These are phyloP conservation scores for Dasypus novemcinctus DNA, from an alignment of 2,113 vertebrate genomes.

Conservation along the genomic window DNA sequence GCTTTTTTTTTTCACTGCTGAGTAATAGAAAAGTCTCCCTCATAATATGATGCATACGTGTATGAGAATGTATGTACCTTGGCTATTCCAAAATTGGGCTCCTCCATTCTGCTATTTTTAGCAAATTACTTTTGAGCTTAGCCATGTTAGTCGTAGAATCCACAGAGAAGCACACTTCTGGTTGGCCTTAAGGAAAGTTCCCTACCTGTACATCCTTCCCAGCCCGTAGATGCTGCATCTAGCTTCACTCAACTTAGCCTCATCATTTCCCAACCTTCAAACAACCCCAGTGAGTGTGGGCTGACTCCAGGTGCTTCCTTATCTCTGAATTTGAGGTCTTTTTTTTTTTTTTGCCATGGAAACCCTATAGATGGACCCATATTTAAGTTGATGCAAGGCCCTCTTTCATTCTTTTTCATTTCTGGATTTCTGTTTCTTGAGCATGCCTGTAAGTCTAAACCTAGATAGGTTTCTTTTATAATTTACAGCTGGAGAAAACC, in stretches of 20 bases:
- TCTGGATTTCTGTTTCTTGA: conserved; percentile 11
- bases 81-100: conserved; percentile 42
- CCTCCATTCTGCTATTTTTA: conserved; percentile 67
- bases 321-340: neutral
- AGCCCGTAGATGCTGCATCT: neutral
- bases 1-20: conserved; percentile 5
- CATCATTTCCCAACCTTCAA: conserved; percentile 3
- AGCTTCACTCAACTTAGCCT: neutral
- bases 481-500: neutral
- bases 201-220: neutral
- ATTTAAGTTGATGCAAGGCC: neutral
- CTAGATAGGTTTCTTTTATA: neutral
- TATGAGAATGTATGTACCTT: neutral
- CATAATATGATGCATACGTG: neutral
- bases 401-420: neutral
- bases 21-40: neutral
- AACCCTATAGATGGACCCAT: neutral
- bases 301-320: neutral
- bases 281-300: neutral
- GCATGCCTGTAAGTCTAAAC: neutral
- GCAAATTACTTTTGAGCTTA: conserved; percentile 47
- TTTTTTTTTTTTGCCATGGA: neutral
- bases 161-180: conserved; percentile 49
- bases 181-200: conserved; percentile 17
- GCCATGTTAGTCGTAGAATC: conserved; percentile 38